These are phyloP conservation scores for Chinchilla lanigera DNA, from an alignment of 2,113 vertebrate genomes.

Conservation along the genomic window DNA sequence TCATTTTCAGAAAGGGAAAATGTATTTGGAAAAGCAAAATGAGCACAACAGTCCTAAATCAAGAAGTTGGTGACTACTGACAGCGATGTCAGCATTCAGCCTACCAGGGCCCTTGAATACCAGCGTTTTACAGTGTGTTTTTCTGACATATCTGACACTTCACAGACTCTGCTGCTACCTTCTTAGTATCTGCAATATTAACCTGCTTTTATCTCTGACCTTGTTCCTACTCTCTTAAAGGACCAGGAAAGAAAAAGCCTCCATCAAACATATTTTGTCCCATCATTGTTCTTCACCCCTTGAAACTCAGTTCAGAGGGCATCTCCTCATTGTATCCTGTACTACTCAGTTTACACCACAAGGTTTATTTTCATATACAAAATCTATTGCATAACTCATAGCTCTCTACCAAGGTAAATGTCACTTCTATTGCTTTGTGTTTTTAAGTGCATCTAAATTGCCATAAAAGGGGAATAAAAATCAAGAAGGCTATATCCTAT, in stretches of 20 bases:
- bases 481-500: neutral
- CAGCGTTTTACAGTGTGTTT: neutral
- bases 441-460: neutral
- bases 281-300: neutral
- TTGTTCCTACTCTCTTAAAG: constrained; percentile 22
- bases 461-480: neutral
- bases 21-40: constrained; percentile 46
- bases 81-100: neutral
- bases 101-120: neutral
- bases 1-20: constrained; percentile 54
- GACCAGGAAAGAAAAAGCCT: neutral
- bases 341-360: neutral
- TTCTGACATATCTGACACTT: constrained; percentile 22
- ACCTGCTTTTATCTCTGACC: neutral
- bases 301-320: neutral
- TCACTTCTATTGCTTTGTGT: neutral
- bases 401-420: neutral
- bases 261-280: neutral
- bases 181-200: neutral
- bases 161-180: neutral
- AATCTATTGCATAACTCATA: neutral
- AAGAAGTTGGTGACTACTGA: constrained; percentile 32
- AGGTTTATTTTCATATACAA: neutral
- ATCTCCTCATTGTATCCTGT: neutral
- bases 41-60: constrained; percentile 27